phyloP scores from a whole-genome alignment of 1,140 invertebrate genomes.

The Physella acuta region DNA sequence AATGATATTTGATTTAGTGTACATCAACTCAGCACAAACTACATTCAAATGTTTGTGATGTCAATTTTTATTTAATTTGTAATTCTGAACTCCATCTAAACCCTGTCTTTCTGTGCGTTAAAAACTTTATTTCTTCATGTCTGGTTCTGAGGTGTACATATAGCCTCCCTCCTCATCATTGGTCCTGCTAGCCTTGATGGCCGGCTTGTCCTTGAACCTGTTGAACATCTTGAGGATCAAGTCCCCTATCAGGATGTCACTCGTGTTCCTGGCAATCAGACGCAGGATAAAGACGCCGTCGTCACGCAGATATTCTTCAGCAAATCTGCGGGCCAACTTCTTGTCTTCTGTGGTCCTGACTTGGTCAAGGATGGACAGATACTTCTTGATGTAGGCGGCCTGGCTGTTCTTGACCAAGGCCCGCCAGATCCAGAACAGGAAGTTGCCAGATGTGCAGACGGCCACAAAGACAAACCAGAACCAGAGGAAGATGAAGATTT shows the following conservation, averaged over 20 bases:
- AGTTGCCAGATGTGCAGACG: conserved; percentile 44
- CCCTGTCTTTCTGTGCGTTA: too few species aligned
- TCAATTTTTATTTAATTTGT: too few species aligned
- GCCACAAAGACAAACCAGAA: conserved; percentile 57
- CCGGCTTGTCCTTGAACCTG: conserved; percentile 49
- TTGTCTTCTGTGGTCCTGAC: conserved; percentile 46
- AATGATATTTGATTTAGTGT: too few species aligned
- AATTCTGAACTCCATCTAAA: too few species aligned
- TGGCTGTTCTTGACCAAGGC: conserved; percentile 45
- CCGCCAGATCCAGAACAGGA: conserved; percentile 52
- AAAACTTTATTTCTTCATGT: too few species aligned
- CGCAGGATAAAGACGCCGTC: conserved; percentile 57
- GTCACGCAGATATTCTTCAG: conserved; percentile 53
- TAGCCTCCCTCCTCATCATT: conserved; percentile 37
- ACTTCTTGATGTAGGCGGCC: conserved; percentile 52
- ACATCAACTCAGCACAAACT: too few species aligned
- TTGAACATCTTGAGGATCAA: conserved; percentile 53
- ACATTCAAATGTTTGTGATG: too few species aligned
- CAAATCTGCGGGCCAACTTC: conserved; percentile 47
- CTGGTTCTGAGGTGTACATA: too few species aligned
- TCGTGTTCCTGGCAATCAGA: conserved; percentile 54
- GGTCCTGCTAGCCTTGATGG: conserved; percentile 40
- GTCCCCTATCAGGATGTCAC: conserved; percentile 54
- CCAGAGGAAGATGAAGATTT: conserved; percentile 62
- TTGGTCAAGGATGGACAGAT: conserved; percentile 48